Base-by-base conservation (phyloP, 2,888 invertebrate genomes). In the Eupeodes latifasciatus region DNA sequence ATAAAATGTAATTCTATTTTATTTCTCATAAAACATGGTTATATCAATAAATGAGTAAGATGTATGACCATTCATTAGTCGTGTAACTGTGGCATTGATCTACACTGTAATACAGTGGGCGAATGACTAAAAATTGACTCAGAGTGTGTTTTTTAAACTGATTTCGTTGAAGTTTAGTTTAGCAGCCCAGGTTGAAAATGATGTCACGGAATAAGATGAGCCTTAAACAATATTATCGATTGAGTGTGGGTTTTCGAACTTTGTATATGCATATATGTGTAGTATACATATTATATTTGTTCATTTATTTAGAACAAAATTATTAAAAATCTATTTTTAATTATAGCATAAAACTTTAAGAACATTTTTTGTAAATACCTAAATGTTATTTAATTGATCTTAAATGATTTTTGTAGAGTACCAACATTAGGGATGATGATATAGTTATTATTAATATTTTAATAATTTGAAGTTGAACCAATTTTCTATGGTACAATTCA, bases 191-290 rank as follows among this genome's bases (percentile, higher is more conserved):
- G 40, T n/a, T 61, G 78, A 71, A 40, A 64, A 81, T 86, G 86
- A 86, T 86, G 82, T 86, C 86, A 86, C 82, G 62, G 69, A 78
- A 79, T 86, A 78, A 67, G 77, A 81, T 81, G 85, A 82, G 59
- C 64, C 74, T 59, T 71, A 53, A 49, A n/a, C 12, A 9, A 6
- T 34, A n/a, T n/a, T 36, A 34, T 10, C 0, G 5, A 10, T 11
- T 27, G 6, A 34, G 55, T 27, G 55, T 59, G 72, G 67, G 47
- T 36, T 44, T 81, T 78, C 57, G 72, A 81, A 85, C 75, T 75
- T 64, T 55, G 71, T 82, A 47, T 40, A 53, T 77, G 40, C 11
- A 10, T 47, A 10, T 47, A 47, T 47, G 10, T 47, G 27, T 27
- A 27, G 27, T 27, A 27, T 27, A 27, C 27, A 27, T 27, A 27